Base-by-base conservation (phyloP, 2,797 vertebrate species). In the Monodelphis domestica region DNA sequence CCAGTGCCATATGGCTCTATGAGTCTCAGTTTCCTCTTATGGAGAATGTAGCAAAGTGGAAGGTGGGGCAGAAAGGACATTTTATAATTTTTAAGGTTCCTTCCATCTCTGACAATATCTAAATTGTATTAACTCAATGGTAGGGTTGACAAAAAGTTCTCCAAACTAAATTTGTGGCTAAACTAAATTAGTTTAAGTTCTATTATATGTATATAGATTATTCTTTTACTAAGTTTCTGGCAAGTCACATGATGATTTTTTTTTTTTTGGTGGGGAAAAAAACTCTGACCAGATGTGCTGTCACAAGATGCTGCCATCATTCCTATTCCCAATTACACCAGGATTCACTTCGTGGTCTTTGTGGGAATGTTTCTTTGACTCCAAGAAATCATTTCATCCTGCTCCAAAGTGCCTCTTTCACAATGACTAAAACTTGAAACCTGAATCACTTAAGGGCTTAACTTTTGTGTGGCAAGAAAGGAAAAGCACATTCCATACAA, bases 371-470 rank as follows among this genome's bases (percentile, higher is more conserved):
- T 12, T 29, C 87, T 78, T 21, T 28, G n/a, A 89, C 21, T 33
- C 50, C 21, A n/a, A 93, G 59, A 91, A 91, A 90, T 89, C 52
- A 94, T 57, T 96, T 90, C 30, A n/a, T 56, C 9, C 70, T 93
- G 90, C 26, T 90, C 51, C 2, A 78, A 92, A 78, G 51, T 92
- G 91, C 78, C 93, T 45, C 38, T 70, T 93, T 91, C 78, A n/a
- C 0, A 90, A 90, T 30, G 57, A 38, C 51, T 70, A 92, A 91
- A 38, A 38, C 7, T 70, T 84, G 57, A 95, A 95, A 54, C 17
- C 53, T 91, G 3, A 91, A 53, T 78, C 53, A 88, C 88, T 78
- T 92, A 57, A 88, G 26, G 53, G 54, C 55, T 94, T 93, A 87
- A 88, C 88, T 94, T 56, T 38, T 78, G 56, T 90, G 59, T 70